Evolutionary conservation across 1,140 invertebrate genomes (phyloP).

Genomic region (Drosophila repletoides): DNA sequence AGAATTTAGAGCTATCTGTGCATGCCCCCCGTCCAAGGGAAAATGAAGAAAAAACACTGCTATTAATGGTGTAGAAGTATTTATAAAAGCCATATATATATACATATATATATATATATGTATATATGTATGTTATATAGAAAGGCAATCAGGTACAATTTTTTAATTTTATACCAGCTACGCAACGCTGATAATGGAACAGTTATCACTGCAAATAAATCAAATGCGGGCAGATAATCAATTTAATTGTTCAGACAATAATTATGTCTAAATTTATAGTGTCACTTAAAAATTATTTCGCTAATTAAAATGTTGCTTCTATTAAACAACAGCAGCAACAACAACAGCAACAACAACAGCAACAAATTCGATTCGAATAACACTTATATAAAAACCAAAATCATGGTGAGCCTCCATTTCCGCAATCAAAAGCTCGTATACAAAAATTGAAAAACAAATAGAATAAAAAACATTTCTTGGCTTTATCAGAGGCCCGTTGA

Average conservation of each 20-base stretch:
- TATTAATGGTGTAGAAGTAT: constrained; percentile 32
- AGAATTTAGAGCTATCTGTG: constrained; percentile 52
- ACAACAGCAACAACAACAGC: constrained; percentile 19
- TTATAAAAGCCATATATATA: constrained; percentile 38
- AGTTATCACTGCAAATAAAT: constrained; percentile 67
- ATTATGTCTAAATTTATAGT: constrained; percentile 79
- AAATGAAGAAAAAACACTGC: constrained; percentile 1
- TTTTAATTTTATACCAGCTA: constrained; percentile 36
- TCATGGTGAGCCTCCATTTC: constrained; percentile 47
- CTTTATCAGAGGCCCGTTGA: neutral
- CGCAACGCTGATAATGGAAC: constrained; percentile 25
- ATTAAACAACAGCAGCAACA: constrained; percentile 2
- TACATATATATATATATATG: too few species aligned
- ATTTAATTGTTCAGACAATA: constrained; percentile 77
- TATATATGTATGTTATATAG: neutral
- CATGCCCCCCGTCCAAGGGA: neutral
- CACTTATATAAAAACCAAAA: constrained; percentile 52
- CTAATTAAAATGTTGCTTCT: constrained; percentile 71
- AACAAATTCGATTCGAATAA: constrained; percentile 12
- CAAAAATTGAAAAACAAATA: constrained; percentile 8
- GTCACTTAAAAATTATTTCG: constrained; percentile 77
- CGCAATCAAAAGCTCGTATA: constrained; percentile 20
- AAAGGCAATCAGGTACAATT: constrained; percentile 22
- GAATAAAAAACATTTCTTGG: neutral
- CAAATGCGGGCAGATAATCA: constrained; percentile 67